Evolutionary conservation across 30 jellyfish, hydroid and myxozoan species (phyloP).

Genomic region (Pseudorhiza aurosa): DNA sequence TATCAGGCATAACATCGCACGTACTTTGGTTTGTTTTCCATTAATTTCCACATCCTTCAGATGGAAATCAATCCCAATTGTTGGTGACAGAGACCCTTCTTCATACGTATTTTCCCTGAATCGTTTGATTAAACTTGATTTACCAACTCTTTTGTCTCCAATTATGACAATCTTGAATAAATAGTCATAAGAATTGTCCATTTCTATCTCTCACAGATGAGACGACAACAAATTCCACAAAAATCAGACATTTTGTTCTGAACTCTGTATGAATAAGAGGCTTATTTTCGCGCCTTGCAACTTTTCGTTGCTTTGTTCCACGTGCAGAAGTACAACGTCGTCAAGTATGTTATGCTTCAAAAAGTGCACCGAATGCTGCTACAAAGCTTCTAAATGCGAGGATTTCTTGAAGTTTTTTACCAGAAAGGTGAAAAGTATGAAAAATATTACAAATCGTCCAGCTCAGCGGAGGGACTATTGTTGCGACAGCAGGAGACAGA

Average conservation of each 20-base stretch:
- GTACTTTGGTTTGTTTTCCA: conserved; percentile 33
- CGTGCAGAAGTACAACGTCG: background rate
- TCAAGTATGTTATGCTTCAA: no score
- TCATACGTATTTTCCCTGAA: conserved; percentile 46
- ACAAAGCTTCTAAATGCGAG: no score
- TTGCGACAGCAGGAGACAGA: background rate
- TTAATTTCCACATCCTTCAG: conserved; percentile 43
- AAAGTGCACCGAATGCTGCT: background rate
- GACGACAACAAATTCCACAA: no score
- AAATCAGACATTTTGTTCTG: background rate
- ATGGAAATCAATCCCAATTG: conserved; percentile 64
- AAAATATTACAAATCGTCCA: no score
- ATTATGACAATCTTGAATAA: conserved; percentile 56
- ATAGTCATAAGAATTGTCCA: conserved; percentile 57
- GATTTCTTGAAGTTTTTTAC: no score
- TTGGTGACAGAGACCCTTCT: conserved; percentile 64
- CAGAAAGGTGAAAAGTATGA: no score
- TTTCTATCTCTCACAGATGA: no score
- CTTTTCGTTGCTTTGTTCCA: background rate
- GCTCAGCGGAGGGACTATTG: no score
- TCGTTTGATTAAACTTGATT: conserved; percentile 59
- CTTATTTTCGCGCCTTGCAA: background rate
- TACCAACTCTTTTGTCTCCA: conserved; percentile 79
- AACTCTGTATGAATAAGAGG: background rate
- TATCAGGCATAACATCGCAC: background rate